These are phyloP conservation scores for Anser cygnoides DNA, from an alignment of 2,113 vertebrate genomes.

Conservation along the genomic window DNA sequence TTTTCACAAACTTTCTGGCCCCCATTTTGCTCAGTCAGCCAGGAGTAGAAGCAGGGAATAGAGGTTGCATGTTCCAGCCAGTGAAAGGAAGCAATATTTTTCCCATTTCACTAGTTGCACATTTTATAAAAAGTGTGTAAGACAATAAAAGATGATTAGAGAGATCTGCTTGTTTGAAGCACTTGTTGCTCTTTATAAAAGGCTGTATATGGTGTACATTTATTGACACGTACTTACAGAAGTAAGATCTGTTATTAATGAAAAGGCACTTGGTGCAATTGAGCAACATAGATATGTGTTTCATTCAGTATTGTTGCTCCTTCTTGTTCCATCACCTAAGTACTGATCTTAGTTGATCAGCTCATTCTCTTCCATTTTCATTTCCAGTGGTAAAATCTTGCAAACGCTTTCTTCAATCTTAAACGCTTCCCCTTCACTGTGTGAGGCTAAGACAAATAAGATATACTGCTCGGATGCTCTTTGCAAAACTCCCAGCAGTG, in stretches of 20 bases:
- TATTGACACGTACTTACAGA: not conserved
- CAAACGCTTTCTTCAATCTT: not conserved
- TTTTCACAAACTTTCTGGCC: not conserved
- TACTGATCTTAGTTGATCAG: not conserved
- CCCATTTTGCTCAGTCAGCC: not conserved
- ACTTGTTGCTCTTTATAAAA: not conserved
- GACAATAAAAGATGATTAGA: not conserved
- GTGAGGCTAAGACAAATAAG: not conserved
- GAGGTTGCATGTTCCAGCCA: not conserved
- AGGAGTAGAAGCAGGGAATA: not conserved
- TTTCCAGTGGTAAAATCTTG: not conserved
- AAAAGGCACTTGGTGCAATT: not conserved
- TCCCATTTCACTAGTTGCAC: not conserved
- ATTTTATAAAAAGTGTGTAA: not conserved
- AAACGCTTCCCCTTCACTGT: not conserved
- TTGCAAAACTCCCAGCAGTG: not conserved
- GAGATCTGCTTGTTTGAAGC: not conserved
- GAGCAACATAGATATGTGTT: not conserved
- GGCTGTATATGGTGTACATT: not conserved
- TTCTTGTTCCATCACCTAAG: not conserved
- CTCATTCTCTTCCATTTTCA: not conserved
- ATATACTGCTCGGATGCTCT: not conserved
- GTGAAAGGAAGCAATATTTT: not conserved
- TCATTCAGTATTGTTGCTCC: not conserved
- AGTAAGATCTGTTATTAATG: not conserved